phyloP scores from a whole-genome alignment of 2,888 invertebrate species.

The Lepidochrysops patricia region DNA sequence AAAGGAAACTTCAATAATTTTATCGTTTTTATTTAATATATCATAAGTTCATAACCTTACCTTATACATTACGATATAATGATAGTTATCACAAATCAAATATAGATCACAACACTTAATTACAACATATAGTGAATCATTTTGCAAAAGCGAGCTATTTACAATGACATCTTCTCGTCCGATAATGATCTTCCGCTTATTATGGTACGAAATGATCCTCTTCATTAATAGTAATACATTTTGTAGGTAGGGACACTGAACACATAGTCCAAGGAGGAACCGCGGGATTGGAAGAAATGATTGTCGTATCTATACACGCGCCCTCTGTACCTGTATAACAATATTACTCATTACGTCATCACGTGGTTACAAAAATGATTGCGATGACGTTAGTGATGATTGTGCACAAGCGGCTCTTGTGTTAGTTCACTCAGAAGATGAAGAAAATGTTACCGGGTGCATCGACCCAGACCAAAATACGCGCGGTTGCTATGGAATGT shows the following conservation, averaged over 20 bases:
- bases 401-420: neutral
- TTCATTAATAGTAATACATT: constrained; percentile 66
- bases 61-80: constrained; percentile 33
- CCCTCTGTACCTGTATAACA: constrained; percentile 72
- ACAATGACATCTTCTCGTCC: constrained; percentile 33
- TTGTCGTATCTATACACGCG: constrained; percentile 72
- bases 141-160: constrained; percentile 45
- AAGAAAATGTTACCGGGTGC: constrained; percentile 53
- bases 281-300: constrained; percentile 71
- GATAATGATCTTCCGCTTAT: constrained; percentile 30
- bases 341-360: constrained; percentile 43
- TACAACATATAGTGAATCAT: constrained; percentile 42
- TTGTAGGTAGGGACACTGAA: constrained; percentile 70
- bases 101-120: constrained; percentile 59
- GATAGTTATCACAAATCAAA: constrained; percentile 62
- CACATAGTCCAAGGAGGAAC: constrained; percentile 65
- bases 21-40: constrained; percentile 57
- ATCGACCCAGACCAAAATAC: constrained; percentile 62
- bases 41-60: constrained; percentile 31
- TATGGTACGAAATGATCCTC: constrained; percentile 41
- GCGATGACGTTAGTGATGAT: constrained; percentile 28
- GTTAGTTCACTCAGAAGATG: constrained; percentile 21
- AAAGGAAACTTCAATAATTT: constrained; percentile 52
- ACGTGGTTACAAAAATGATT: constrained; percentile 24
- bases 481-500: constrained; percentile 45